Evolutionary conservation across 1,140 invertebrate genomes (phyloP).

Genomic region (Andrena cerasifolii): DNA sequence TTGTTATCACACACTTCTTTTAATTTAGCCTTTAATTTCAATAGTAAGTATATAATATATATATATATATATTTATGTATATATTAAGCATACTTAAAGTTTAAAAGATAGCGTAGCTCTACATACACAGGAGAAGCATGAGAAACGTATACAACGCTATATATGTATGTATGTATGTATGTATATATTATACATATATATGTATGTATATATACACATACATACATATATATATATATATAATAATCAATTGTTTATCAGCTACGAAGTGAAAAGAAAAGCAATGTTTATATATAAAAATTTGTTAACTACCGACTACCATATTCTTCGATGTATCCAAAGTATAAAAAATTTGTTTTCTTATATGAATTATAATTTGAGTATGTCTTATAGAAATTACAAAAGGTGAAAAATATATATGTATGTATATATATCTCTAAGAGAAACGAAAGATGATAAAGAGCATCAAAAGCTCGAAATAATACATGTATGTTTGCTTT

Average conservation of each 20-base stretch:
- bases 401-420: slow-evolving; percentile 31
- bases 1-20: slow-evolving; percentile 60
- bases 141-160: slow-evolving; percentile 30
- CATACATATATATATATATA: no score
- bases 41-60: slow-evolving; percentile 54
- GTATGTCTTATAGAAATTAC: slow-evolving; percentile 33
- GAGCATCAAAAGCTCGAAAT: slow-evolving; percentile 8
- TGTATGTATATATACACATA: no score
- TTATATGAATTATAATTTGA: slow-evolving; percentile 38
- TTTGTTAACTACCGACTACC: slow-evolving; percentile 50
- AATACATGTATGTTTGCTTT: slow-evolving; percentile 14
- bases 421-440: slow-evolving; percentile 31
- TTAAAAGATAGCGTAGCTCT: slow-evolving; percentile 45
- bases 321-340: slow-evolving; percentile 48
- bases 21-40: slow-evolving; percentile 59
- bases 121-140: slow-evolving; percentile 29
- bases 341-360: slow-evolving; percentile 47
- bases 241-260: slow-evolving; percentile 12
- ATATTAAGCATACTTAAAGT: slow-evolving; percentile 59
- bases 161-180: no score
- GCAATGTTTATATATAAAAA: slow-evolving; percentile 54
- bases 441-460: slow-evolving; percentile 34
- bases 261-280: slow-evolving; percentile 32
- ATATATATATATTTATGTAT: slow-evolving; percentile 17
- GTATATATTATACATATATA: no score